Conservation (phyloP, 2,888 invertebrate species). For the Reticulitermes lucifugus region DNA sequence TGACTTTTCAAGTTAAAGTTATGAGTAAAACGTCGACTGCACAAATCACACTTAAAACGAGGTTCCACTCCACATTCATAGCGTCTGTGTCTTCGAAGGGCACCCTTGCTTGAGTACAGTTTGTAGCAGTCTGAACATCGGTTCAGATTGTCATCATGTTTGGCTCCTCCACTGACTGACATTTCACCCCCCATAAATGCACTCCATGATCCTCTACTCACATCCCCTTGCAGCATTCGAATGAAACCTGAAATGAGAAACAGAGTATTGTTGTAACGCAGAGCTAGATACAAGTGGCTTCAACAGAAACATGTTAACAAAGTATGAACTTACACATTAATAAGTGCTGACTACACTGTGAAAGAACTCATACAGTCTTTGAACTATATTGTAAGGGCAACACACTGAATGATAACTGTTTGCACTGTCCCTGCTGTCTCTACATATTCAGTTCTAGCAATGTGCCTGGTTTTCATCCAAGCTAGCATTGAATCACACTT, state of each 20-base stretch:
- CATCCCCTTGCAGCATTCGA: neutral
- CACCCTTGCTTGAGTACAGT: constrained; percentile 88
- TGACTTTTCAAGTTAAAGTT: constrained; percentile 42
- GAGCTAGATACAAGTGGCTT: no score
- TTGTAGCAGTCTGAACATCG: constrained; percentile 85
- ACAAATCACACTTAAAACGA: constrained; percentile 37
- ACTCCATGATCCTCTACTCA: constrained; percentile 10
- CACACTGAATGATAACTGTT: no score
- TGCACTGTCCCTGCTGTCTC: no score
- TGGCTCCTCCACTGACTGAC: neutral
- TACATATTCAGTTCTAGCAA: no score
- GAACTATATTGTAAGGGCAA: no score
- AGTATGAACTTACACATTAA: no score
- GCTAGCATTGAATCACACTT: no score
- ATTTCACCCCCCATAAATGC: neutral
- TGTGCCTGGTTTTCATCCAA: no score
- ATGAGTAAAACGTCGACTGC: constrained; percentile 40
- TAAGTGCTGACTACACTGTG: no score
- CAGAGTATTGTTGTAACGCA: neutral
- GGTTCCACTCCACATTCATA: constrained; percentile 74
- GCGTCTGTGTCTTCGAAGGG: constrained; percentile 83
- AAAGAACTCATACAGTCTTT: no score
- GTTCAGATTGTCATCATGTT: neutral
- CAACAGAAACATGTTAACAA: no score
- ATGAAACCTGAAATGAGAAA: constrained; percentile 34